Conservation (phyloP, 2,888 invertebrate genomes). For the Apamea sordens region DNA sequence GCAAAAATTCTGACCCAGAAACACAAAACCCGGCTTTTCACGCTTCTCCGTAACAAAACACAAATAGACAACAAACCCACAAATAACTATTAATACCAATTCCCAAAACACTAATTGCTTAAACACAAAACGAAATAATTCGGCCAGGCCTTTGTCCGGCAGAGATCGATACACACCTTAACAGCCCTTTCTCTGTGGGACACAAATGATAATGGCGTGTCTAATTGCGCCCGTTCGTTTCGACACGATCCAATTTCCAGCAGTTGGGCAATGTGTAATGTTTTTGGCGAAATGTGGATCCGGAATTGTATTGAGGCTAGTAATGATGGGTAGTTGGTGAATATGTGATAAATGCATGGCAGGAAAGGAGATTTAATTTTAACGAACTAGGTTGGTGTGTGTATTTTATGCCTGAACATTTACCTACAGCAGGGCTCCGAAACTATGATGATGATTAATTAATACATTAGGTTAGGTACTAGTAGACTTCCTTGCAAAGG, state of each 20-base stretch:
- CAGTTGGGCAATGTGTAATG: slow-evolving; percentile 50
- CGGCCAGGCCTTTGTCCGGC: slow-evolving; percentile 35
- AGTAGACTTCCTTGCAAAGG: not conserved
- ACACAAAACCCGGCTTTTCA: not conserved
- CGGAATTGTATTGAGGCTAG: slow-evolving; percentile 26
- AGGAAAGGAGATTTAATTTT: not conserved
- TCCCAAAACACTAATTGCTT: slow-evolving; percentile 47
- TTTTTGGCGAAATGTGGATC: slow-evolving; percentile 47
- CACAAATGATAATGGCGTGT: slow-evolving; percentile 72
- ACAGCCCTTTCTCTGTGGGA: slow-evolving; percentile 70
- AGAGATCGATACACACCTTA: slow-evolving; percentile 66
- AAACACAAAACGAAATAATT: slow-evolving; percentile 48
- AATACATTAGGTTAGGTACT: not conserved
- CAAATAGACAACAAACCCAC: slow-evolving; percentile 10
- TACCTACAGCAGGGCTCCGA: not conserved
- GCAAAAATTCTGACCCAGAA: not conserved
- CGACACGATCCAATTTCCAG: slow-evolving; percentile 72
- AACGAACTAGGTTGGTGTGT: too few species aligned
- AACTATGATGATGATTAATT: not conserved
- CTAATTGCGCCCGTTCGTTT: slow-evolving; percentile 76
- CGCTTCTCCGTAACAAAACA: not conserved
- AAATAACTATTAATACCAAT: slow-evolving; percentile 44
- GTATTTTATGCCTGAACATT: not conserved
- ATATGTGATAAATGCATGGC: slow-evolving; percentile 12
- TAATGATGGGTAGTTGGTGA: slow-evolving; percentile 26